A percentile compares a stretch with the other conserved stretches of the same genome.
phyloP scores from a whole-genome alignment of 2,888 invertebrate species.

The Dermolepida albohirtum region DNA sequence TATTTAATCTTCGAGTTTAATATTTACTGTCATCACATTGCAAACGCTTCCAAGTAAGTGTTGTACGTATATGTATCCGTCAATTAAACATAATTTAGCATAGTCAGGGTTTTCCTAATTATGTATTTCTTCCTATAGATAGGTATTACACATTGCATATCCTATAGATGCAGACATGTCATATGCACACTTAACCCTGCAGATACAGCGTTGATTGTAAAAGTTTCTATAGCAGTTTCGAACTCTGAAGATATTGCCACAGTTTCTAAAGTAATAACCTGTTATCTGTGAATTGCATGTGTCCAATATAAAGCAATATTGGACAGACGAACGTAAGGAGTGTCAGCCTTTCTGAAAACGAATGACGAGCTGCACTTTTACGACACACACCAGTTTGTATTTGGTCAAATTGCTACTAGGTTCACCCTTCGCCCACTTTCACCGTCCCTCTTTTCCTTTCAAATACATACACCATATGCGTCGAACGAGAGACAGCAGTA shows the following conservation, averaged over 20 bases:
- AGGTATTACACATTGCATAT: too few species aligned
- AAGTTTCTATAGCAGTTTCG: conserved; percentile 38
- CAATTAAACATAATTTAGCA: too few species aligned
- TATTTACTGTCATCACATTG: too few species aligned
- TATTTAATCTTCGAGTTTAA: too few species aligned
- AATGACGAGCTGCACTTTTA: conserved; percentile 56
- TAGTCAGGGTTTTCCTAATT: too few species aligned
- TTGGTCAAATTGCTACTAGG: conserved; percentile 42
- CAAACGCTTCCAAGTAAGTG: too few species aligned
- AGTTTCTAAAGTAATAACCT: conserved; percentile 53
- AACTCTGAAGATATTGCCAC: conserved; percentile 33
- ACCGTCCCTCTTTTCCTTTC: conserved; percentile 11
- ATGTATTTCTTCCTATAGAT: too few species aligned
- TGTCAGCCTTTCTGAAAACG: conserved; percentile 22
- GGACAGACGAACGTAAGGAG: conserved; percentile 38
- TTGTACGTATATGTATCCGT: too few species aligned
- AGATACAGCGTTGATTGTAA: conserved; percentile 26
- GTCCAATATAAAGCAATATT: conserved; percentile 56
- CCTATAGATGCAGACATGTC: not conserved
- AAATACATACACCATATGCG: conserved; percentile 43
- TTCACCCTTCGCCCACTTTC: not conserved
- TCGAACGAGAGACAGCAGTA: conserved; percentile 36
- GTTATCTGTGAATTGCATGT: conserved; percentile 56
- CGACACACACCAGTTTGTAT: conserved; percentile 49
- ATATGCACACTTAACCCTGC: conserved; percentile 28